phyloP scores from a whole-genome alignment of 2,888 invertebrate species.

The Drosophila algonquin region DNA sequence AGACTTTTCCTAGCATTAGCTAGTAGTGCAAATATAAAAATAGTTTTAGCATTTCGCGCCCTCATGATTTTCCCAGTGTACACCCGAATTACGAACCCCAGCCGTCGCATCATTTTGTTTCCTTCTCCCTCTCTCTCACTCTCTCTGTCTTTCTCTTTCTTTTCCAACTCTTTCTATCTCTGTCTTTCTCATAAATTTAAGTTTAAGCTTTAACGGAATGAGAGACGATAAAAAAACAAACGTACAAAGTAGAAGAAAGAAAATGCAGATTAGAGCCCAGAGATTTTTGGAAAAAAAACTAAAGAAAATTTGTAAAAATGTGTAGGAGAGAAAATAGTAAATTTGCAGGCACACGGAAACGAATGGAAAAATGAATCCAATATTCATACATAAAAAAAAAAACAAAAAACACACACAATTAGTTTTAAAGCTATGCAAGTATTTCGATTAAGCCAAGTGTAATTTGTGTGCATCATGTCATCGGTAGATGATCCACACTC shows the following conservation, averaged over 20 bases:
- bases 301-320: neutral
- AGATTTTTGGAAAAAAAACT: neutral
- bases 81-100: neutral
- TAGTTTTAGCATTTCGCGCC: constrained; percentile 21
- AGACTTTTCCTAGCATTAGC: constrained; percentile 42
- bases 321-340: neutral
- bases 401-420: neutral
- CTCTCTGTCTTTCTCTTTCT: constrained; percentile 13
- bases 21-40: constrained; percentile 60
- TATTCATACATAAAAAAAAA: neutral
- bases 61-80: constrained; percentile 12
- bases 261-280: neutral
- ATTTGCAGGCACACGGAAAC: neutral
- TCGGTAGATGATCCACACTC: neutral
- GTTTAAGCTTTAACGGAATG: constrained; percentile 56
- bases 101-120: neutral
- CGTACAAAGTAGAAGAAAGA: constrained; percentile 9
- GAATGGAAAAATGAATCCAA: neutral
- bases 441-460: neutral
- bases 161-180: constrained; percentile 9
- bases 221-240: constrained; percentile 32
- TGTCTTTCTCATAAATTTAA: constrained; percentile 55
- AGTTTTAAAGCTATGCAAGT: neutral
- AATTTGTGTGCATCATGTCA: neutral
- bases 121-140: neutral